These are phyloP conservation scores for Chaenogobius annularis DNA, from an alignment of 2,113 vertebrate species.

Conservation along the genomic window DNA sequence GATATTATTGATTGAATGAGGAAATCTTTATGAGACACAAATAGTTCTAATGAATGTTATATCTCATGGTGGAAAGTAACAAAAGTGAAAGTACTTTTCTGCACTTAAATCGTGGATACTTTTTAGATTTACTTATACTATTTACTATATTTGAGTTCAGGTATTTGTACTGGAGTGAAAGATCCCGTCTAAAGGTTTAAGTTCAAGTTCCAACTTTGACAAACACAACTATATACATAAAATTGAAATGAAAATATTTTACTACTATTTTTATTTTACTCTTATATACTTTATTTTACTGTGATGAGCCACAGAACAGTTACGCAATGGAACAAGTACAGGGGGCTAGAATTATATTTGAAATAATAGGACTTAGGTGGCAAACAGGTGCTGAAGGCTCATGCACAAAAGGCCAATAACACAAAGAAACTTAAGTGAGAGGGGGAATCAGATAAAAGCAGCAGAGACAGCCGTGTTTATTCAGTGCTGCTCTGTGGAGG, in stretches of 20 bases:
- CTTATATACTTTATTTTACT: too few species aligned
- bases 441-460: conserved; percentile 9
- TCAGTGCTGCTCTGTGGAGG: conserved; percentile 26
- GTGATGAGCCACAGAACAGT: neutral
- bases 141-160: too few species aligned
- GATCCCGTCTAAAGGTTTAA: too few species aligned
- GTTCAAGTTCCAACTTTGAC: too few species aligned
- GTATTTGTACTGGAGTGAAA: too few species aligned
- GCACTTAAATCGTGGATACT: too few species aligned
- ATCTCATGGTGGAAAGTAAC: too few species aligned
- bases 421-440: conserved; percentile 24
- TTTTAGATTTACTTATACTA: too few species aligned
- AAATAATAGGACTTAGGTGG: neutral
- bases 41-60: neutral
- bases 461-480: conserved; percentile 39
- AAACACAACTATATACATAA: too few species aligned
- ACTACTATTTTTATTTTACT: too few species aligned
- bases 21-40: neutral
- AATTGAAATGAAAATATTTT: too few species aligned
- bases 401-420: conserved; percentile 36
- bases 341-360: neutral
- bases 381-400: conserved; percentile 22
- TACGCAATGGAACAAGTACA: neutral
- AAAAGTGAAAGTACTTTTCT: too few species aligned
- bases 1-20: neutral